Conservation (phyloP, 2,888 invertebrate genomes). For the Coenonympha glycerion region DNA sequence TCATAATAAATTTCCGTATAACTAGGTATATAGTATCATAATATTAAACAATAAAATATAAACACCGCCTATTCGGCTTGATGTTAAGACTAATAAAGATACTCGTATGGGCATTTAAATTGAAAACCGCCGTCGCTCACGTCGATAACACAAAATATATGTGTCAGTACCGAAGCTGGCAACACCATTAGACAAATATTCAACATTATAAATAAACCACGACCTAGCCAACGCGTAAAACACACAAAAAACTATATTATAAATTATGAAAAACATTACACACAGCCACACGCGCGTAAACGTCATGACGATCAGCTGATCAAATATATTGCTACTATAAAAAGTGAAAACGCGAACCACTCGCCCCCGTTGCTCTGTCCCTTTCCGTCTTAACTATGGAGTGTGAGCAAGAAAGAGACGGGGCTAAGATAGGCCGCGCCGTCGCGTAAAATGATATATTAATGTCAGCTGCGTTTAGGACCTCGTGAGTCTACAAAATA, state of each 20-base stretch:
- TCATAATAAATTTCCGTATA: too few relatives aligned
- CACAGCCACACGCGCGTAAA: constrained; percentile 63
- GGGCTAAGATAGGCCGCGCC: constrained; percentile 44
- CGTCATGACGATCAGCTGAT: constrained; percentile 76
- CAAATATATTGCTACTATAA: constrained; percentile 76
- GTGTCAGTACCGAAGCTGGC: constrained; percentile 32
- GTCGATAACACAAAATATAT: constrained; percentile 34
- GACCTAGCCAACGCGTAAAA: constrained; percentile 67
- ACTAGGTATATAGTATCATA: background rate
- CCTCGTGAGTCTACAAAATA: constrained; percentile 76
- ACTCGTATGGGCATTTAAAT: background rate
- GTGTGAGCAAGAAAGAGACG: constrained; percentile 41
- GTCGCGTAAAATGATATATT: constrained; percentile 75
- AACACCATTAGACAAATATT: constrained; percentile 56
- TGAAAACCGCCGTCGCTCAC: constrained; percentile 1
- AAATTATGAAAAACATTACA: constrained; percentile 74
- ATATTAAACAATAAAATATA: constrained; percentile 13
- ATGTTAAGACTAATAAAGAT: constrained; percentile 18
- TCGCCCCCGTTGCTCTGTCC: constrained; percentile 50
- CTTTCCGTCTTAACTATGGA: constrained; percentile 35
- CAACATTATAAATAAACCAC: constrained; percentile 65
- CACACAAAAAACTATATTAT: constrained; percentile 60
- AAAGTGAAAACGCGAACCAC: constrained; percentile 74
- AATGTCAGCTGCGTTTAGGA: constrained; percentile 76
- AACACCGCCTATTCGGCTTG: constrained; percentile 26